Evolutionary conservation across 2,888 invertebrate genomes (phyloP).

Genomic region (Nomada ruficornis): DNA sequence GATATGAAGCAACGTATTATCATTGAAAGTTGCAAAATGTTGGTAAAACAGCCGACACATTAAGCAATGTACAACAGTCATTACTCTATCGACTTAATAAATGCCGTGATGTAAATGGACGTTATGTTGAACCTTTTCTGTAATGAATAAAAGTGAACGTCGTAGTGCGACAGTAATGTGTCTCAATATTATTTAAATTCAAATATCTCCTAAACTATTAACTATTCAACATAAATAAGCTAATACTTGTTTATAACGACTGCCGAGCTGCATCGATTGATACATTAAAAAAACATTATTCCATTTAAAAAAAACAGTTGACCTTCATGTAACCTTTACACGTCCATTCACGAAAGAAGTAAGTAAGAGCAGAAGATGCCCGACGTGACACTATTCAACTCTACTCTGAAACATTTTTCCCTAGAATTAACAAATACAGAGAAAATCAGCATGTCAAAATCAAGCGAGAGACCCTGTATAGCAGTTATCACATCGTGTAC

Average conservation of each 20-base stretch:
- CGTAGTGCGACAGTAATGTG: background rate
- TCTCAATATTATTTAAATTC: conserved; percentile 7
- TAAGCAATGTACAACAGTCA: background rate
- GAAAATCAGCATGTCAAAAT: no score
- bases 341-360: background rate
- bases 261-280: background rate
- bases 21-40: background rate
- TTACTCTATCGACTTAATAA: conserved; percentile 7
- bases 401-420: no score
- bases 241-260: background rate
- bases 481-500: conserved; percentile 1
- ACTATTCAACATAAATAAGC: background rate
- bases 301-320: background rate
- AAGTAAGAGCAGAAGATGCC: background rate
- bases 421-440: no score
- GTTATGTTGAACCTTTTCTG: conserved; percentile 5
- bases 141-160: background rate
- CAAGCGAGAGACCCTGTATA: background rate
- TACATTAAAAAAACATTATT: background rate
- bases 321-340: background rate
- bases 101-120: background rate
- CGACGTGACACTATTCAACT: no score
- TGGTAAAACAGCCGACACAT: background rate
- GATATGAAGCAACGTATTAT: background rate
- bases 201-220: conserved; percentile 5